Evolutionary conservation across 2,113 vertebrate species (phyloP).

Genomic region (Corythornis vintsioides): DNA sequence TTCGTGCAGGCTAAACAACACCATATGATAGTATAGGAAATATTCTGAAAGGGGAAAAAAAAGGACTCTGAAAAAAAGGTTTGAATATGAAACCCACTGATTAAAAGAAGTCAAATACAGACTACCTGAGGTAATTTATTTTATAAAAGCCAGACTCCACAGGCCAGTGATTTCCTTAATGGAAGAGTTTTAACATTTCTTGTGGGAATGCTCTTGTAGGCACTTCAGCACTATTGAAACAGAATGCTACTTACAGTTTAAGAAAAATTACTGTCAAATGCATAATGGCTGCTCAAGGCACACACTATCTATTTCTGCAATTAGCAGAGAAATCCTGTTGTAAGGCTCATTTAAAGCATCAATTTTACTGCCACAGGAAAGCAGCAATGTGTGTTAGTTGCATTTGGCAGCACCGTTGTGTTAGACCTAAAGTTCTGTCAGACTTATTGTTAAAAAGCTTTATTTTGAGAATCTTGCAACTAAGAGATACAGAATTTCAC

Average conservation of each 20-base stretch:
- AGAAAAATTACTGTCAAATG: slow-evolving; percentile 61
- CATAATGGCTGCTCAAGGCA: slow-evolving; percentile 59
- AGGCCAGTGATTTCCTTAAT: slow-evolving; percentile 30
- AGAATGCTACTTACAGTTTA: slow-evolving; percentile 44
- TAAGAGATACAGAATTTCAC: background rate
- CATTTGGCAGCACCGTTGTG: background rate
- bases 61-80: background rate
- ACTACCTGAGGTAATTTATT: background rate
- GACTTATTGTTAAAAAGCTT: background rate
- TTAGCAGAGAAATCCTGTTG: slow-evolving; percentile 58
- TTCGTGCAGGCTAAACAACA: background rate
- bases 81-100: background rate
- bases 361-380: slow-evolving; percentile 46
- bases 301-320: slow-evolving; percentile 68
- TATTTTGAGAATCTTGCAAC: slow-evolving; percentile 18
- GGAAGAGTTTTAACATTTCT: slow-evolving; percentile 27
- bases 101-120: slow-evolving; percentile 10
- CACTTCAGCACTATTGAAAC: slow-evolving; percentile 4
- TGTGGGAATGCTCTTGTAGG: slow-evolving; percentile 20
- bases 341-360: slow-evolving; percentile 63
- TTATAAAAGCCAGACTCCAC: slow-evolving; percentile 7
- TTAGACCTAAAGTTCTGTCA: slow-evolving; percentile 2
- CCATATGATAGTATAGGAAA: background rate
- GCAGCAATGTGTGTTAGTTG: background rate
- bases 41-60: background rate